Evolutionary conservation across 64 coral and sea anemone genomes (phyloP), one percentile per base, ranked within the genome.

Genomic region (Astreopora myriophthalma): DNA sequence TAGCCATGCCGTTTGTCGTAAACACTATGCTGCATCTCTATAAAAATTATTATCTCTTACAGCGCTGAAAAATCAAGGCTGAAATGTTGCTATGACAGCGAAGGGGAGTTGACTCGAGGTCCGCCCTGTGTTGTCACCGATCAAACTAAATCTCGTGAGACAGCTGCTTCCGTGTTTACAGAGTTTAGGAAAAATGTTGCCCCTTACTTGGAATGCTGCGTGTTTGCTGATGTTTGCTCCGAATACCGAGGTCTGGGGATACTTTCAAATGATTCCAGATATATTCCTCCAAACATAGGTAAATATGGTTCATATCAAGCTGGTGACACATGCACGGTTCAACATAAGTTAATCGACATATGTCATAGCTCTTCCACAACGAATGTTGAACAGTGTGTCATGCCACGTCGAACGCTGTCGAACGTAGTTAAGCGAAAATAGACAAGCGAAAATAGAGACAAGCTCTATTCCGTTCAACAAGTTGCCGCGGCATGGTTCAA

Each of bases 191-290:
- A 80, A 17, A 6, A 34, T 2, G 7, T 80, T 16, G 1, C 52
- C 3, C 76, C 76, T 80, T 80, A 80, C 24, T 5, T 60, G 29
- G 48, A 80, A 60, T 80, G 76, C 76, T 80, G 76, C 49, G 27
- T 80, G 49, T 80, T 80, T 80, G 52, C 76, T 7, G 49, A 34
- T 28, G 52, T 31, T 19, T 80, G 76, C 16, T 80, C 30, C 6
- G 48, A 51, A 30, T 80, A 80, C 48, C 6, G 60, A 58, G 28
- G 19, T 19, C 46, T 79, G 24, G 27, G n/a, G 25, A 52, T 46
- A 79, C 29, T 1, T 35, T 25, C 27, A 14, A 70, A 70, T 28
- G 28, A 30, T 6, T 6, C 51, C 8, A 51, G 48, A 35, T 80
- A 80, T 34, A 17, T 61, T 34, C 76, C 76, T 60, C 76, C 76